These are phyloP conservation scores for Dolichopus griseipennis DNA, from an alignment of 2,888 invertebrate genomes.

Conservation along the genomic window DNA sequence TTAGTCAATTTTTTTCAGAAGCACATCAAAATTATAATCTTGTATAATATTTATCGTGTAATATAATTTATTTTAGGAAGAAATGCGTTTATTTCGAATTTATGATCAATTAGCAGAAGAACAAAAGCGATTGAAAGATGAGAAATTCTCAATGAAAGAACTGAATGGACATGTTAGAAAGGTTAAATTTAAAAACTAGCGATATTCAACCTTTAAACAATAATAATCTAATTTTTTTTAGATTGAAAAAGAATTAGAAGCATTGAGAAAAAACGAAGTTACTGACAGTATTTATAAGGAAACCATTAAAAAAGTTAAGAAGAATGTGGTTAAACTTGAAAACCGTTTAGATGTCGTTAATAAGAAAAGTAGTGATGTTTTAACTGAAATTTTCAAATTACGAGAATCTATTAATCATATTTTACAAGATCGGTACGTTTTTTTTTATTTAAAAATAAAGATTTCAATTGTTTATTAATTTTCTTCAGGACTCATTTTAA, in stretches of 20 bases:
- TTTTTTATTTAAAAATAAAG: no score
- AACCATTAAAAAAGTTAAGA: conserved; percentile 40
- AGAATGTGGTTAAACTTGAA: conserved; percentile 55
- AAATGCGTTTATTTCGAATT: not conserved
- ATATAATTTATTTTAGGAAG: not conserved
- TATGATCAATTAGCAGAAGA: not conserved
- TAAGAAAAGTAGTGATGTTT: conserved; percentile 64
- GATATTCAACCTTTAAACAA: not conserved
- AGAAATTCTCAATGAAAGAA: not conserved
- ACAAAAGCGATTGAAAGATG: not conserved
- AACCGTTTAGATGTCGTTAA: conserved; percentile 68
- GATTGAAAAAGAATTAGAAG: conserved; percentile 40
- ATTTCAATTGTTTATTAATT: no score
- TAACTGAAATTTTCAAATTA: conserved; percentile 63
- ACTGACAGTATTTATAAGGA: conserved; percentile 45
- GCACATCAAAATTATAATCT: not conserved
- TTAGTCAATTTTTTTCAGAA: not conserved
- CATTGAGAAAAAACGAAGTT: conserved; percentile 42
- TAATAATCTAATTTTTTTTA: no score
- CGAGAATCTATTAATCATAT: conserved; percentile 73
- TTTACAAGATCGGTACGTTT: conserved; percentile 60
- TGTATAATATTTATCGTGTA: conserved; percentile 29
- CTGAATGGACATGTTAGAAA: not conserved
- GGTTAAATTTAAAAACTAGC: not conserved
- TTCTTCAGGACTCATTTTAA: conserved; percentile 65